Base-by-base conservation (phyloP, 2,113 vertebrate species). In the Ornithorhynchus anatinus region DNA sequence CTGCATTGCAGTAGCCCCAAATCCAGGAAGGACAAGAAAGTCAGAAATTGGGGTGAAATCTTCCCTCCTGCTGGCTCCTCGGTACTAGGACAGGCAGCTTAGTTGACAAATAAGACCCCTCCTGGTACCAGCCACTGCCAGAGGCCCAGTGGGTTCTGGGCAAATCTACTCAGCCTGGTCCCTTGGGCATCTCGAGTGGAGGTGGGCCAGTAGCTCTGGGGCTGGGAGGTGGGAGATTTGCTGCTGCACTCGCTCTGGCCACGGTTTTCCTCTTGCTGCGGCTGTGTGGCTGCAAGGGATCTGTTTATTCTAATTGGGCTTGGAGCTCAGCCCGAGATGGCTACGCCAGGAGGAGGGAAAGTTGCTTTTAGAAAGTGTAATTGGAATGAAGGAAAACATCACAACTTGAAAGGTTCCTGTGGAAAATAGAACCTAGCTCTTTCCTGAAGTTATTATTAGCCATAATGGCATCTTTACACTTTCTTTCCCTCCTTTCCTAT, bases 301-400 rank as follows among this genome's bases (percentile, higher is more conserved):
- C 38, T 31, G 62, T 66, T 75, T 61, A 31, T 32, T 70, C 1
- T 0, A 54, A 63, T 77, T 61, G 84, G 69, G 67, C 70, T 23
- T 25, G 79, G 83, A 80, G 38, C 50, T 54, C 68, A 31, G 1
- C 43, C 1, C 2, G n/a, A 74, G 76, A 79, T 57, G 25, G 52
- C 80, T 69, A 67, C 76, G 48, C 51, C 76, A 63, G 11, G 37
- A 47, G 58, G 75, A 83, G 78, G 77, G 62, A 81, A 89, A 82
- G 72, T 77, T 85, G 79, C 69, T 69, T 44, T 69, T 69, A 65
- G 81, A 68, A 85, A 77, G 69, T 68, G 35, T 81, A 73, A 77
- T 80, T 82, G 78, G 78, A 82, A 45, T 8, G 71, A 84, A 81
- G 76, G 75, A 63, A 85, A 85, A 72, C 70, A 51, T 82, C 61